These are phyloP conservation scores for Mustela nigripes DNA, from an alignment of 2,113 vertebrate genomes.

Conservation along the genomic window DNA sequence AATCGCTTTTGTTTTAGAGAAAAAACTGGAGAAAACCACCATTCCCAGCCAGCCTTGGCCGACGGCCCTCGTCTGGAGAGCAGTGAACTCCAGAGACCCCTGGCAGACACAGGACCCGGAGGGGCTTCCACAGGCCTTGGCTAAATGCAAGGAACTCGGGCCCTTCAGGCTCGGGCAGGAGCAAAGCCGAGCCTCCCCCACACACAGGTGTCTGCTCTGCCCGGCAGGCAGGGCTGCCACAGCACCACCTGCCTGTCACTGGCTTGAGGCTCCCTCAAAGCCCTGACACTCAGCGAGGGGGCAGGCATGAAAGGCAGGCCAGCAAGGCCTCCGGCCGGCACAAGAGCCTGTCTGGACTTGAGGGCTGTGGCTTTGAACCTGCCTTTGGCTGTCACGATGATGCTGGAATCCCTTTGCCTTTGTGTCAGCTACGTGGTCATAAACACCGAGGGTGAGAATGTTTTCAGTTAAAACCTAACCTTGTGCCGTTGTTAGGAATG, in stretches of 20 bases:
- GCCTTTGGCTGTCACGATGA: background rate
- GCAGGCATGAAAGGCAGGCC: background rate
- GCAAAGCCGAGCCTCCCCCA: background rate
- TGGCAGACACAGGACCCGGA: background rate
- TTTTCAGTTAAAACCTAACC: background rate
- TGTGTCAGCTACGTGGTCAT: background rate
- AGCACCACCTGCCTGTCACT: background rate
- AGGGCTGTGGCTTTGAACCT: conserved; percentile 16
- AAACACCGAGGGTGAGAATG: background rate
- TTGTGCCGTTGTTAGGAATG: background rate
- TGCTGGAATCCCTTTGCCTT: background rate
- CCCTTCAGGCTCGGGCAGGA: background rate
- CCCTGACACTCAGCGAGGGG: background rate
- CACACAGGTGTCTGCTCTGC: background rate
- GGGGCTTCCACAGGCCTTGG: background rate
- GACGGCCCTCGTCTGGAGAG: background rate
- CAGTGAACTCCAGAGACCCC: background rate
- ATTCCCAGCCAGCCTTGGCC: background rate
- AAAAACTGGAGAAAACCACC: background rate
- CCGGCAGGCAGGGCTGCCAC: background rate
- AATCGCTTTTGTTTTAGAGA: background rate
- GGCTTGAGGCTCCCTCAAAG: background rate
- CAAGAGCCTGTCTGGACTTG: background rate
- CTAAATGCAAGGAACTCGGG: background rate
- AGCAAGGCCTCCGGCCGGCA: background rate